These are phyloP conservation scores for Bergia sp. DNA, from an alignment of 92 coral and sea anemone genomes.

Conservation along the genomic window DNA sequence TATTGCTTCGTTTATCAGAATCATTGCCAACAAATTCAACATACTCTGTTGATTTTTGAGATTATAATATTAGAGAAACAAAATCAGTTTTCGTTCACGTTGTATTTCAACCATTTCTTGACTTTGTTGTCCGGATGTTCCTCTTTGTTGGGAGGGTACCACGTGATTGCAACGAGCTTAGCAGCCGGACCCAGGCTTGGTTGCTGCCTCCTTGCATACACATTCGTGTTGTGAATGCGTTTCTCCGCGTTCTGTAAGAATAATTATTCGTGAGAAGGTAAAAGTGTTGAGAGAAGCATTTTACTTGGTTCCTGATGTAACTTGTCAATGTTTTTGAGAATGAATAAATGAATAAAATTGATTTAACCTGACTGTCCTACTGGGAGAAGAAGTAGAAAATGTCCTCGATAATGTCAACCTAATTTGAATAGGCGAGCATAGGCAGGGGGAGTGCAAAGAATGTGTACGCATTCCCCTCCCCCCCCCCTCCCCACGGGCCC, in stretches of 20 bases:
- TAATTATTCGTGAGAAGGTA: background rate
- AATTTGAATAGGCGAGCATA: too few relatives aligned
- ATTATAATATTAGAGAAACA: too few relatives aligned
- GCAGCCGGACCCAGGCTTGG: conserved; percentile 52
- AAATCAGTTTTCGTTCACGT: background rate
- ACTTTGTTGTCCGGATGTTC: conserved; percentile 73
- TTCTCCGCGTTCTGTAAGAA: conserved; percentile 36
- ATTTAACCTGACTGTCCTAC: too few relatives aligned
- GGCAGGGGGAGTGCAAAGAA: too few relatives aligned
- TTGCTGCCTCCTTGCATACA: conserved; percentile 26
- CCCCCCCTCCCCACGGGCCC: too few relatives aligned
- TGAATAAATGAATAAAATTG: too few relatives aligned
- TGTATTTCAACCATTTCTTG: conserved; percentile 73
- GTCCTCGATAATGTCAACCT: too few relatives aligned
- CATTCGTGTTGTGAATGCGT: conserved; percentile 21
- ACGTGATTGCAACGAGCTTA: conserved; percentile 71
- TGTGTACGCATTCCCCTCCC: too few relatives aligned
- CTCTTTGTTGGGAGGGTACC: conserved; percentile 76
- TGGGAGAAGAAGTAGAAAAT: too few relatives aligned
- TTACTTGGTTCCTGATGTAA: background rate
- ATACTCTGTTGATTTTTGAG: background rate
- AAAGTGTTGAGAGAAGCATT: background rate
- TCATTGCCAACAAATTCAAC: too few relatives aligned
- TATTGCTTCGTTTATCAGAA: too few relatives aligned
- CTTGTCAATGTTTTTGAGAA: background rate